Base-by-base conservation (phyloP, 2,113 vertebrate species). In the Oceanites oceanicus region DNA sequence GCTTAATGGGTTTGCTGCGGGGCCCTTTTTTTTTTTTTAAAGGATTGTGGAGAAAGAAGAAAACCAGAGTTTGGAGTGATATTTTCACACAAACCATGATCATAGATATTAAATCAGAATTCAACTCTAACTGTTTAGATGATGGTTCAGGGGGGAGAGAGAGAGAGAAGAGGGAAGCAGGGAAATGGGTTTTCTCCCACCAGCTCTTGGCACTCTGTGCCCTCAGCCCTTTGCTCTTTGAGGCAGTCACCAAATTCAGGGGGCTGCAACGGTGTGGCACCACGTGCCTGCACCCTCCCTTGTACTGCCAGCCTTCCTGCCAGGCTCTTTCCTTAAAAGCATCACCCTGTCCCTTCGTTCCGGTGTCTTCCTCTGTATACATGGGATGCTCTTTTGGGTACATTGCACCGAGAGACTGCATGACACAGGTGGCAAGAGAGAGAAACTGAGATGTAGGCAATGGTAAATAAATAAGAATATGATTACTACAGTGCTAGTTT, bases 361-460 rank as follows among this genome's bases (percentile, higher is more conserved):
- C 1, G 30, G 5, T 0, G 3, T 6, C 61, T n/a, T 72, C 32
- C 50, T 25, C 42, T 22, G 23, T 7, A 9, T 3, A 4, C 0
- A 0, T 6, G 59, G 63, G 59, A 20, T 1, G 4, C 61, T 22
- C 12, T 47, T 25, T 1, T 25, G 59, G 56, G 61, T 47, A 13
- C 36, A 0, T 23, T 19, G 36, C 61, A 18, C 82, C 5, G 52
- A 42, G 45, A 42, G 7, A 6, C 34, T 45, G 40, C 45, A 3
- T 15, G 38, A 21, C 44, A 16, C 40, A 6, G 22, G 20, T 15
- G 62, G 72, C 58, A 21, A 45, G 50, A 36, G 36, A 25, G 50
- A 66, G 47, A 70, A 55, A 21, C 36, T 0, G 42, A n/a, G 59
- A 56, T 6, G 15, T 22, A 15, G 2, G 8, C 14, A 29, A 18